Evolutionary conservation across 64 coral and sea anemone species (phyloP).

Genomic region (Montipora foliosa): DNA sequence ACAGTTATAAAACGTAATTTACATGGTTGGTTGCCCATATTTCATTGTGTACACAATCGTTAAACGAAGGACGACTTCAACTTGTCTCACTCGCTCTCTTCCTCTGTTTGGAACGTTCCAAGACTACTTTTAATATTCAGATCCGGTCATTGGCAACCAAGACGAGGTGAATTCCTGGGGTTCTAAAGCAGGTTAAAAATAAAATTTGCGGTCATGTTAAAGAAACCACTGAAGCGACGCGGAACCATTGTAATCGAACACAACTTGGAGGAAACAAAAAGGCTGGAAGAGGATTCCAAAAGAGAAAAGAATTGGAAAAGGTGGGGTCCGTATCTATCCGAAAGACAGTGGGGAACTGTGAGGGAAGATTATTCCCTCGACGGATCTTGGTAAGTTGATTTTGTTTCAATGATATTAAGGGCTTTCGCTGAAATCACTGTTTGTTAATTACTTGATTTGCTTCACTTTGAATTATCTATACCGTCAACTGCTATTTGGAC

Average conservation of each 20-base stretch:
- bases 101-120: too few species aligned
- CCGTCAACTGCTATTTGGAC: too few species aligned
- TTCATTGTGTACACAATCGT: too few species aligned
- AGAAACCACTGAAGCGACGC: slow-evolving; percentile 12
- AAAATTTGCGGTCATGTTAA: neutral
- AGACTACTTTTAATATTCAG: neutral
- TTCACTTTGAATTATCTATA: too few species aligned
- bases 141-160: neutral
- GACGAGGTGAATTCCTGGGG: neutral
- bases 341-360: slow-evolving; percentile 98
- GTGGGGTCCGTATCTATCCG: slow-evolving; percentile 97
- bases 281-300: slow-evolving; percentile 80
- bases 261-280: slow-evolving; percentile 61
- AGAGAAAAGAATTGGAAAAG: slow-evolving; percentile 95
- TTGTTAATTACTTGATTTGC: too few species aligned
- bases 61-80: too few species aligned
- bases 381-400: slow-evolving; percentile 77
- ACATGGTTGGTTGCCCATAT: neutral
- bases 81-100: too few species aligned
- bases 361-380: slow-evolving; percentile 95
- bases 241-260: slow-evolving; percentile 35
- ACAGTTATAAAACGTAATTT: neutral
- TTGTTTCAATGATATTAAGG: neutral
- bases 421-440: too few species aligned
- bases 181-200: neutral